phyloP scores from a whole-genome alignment of 2,113 vertebrate species.

The Pterocles gutturalis region DNA sequence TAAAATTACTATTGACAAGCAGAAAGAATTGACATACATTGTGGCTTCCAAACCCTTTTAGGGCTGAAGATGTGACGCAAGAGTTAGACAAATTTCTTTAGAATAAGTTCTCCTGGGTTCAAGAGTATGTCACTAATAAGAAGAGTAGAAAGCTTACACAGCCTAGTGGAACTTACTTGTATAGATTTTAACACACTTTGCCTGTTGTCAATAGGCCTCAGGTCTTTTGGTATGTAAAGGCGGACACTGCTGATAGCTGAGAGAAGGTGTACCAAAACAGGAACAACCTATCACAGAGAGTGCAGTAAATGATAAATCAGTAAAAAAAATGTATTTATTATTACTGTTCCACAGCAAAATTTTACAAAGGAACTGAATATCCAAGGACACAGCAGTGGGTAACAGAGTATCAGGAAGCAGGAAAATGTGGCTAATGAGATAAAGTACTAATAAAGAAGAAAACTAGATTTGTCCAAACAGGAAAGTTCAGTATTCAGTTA shows the following conservation, averaged over 20 bases:
- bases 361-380: neutral
- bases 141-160: neutral
- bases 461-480: neutral
- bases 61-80: neutral
- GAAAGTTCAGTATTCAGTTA: neutral
- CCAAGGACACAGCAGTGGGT: neutral
- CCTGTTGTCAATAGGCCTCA: constrained; percentile 91
- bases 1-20: neutral
- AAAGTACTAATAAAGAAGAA: neutral
- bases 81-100: neutral
- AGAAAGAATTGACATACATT: neutral
- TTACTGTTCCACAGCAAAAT: neutral
- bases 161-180: constrained; percentile 76
- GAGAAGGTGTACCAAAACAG: constrained; percentile 92
- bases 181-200: constrained; percentile 97
- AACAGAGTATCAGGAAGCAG: neutral
- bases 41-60: neutral
- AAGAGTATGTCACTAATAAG: neutral
- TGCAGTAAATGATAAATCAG: neutral
- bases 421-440: neutral
- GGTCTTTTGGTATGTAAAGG: constrained; percentile 95
- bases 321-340: neutral
- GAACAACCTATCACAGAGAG: constrained; percentile 86
- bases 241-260: constrained; percentile 95
- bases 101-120: neutral